A percentile compares a stretch with the other conserved stretches of the same genome.
These are phyloP conservation scores for Nicator chloris DNA, from an alignment of 2,113 vertebrate species.

Conservation along the genomic window DNA sequence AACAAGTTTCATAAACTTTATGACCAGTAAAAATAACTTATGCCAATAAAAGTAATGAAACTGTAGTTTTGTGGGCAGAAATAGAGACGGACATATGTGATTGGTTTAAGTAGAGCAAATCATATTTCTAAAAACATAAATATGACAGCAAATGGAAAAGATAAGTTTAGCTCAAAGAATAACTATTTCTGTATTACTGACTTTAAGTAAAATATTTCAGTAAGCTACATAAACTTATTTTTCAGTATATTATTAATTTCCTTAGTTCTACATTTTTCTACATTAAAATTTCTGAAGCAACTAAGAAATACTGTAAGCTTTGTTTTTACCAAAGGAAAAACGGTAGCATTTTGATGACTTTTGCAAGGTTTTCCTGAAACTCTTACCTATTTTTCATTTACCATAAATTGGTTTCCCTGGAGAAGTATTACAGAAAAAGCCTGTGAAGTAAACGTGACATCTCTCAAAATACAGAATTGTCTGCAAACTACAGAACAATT, in stretches of 20 bases:
- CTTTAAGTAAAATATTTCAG: not conserved
- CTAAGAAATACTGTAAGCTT: not conserved
- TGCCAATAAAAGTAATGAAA: not conserved
- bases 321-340: not conserved
- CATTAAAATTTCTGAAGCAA: not conserved
- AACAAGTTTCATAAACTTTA: not conserved
- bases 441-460: not conserved
- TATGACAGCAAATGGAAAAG: not conserved
- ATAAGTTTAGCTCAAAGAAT: not conserved
- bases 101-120: not conserved
- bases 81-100: not conserved
- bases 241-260: not conserved
- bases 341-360: not conserved
- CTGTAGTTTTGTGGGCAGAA: not conserved
- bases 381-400: not conserved
- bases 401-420: not conserved
- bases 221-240: not conserved
- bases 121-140: not conserved
- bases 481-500: not conserved
- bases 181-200: not conserved
- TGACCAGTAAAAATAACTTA: not conserved
- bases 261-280: not conserved
- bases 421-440: not conserved
- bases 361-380: not conserved
- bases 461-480: not conserved